Conservation (phyloP, 2,113 vertebrate genomes). For the Alouatta palliata region DNA sequence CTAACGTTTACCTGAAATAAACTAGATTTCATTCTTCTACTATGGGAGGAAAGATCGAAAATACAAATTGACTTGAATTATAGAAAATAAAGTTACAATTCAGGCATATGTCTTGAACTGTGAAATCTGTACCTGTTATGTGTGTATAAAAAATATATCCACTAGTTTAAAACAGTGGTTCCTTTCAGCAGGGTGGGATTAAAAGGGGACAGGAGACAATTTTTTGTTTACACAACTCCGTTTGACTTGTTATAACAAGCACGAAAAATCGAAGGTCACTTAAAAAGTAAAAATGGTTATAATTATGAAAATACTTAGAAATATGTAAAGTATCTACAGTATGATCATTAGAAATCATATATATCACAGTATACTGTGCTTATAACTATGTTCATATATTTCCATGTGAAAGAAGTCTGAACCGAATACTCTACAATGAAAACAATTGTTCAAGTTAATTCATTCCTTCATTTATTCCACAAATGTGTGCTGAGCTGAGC, state of each 20-base stretch:
- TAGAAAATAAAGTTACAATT: slow-evolving; percentile 8
- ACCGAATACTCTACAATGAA: neutral
- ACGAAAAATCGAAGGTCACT: neutral
- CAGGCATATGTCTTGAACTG: neutral
- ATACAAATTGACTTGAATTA: neutral
- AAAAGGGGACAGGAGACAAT: neutral
- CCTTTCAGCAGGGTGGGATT: neutral
- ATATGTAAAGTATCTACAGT: neutral
- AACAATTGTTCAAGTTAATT: neutral
- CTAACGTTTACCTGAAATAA: slow-evolving; percentile 37
- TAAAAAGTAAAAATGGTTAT: neutral
- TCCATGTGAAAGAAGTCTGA: neutral
- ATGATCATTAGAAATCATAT: neutral
- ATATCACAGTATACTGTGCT: neutral
- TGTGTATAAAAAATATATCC: neutral
- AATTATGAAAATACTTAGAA: slow-evolving; percentile 17
- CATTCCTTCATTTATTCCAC: neutral
- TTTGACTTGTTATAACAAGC: slow-evolving; percentile 7
- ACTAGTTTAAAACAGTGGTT: slow-evolving; percentile 16
- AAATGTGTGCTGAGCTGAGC: neutral
- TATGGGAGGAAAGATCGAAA: neutral
- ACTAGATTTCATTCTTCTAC: slow-evolving; percentile 13
- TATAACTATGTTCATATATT: neutral
- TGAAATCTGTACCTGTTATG: neutral
- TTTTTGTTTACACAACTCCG: neutral